phyloP scores from a whole-genome alignment of 2,113 vertebrate genomes.

The Polyodon spathula region DNA sequence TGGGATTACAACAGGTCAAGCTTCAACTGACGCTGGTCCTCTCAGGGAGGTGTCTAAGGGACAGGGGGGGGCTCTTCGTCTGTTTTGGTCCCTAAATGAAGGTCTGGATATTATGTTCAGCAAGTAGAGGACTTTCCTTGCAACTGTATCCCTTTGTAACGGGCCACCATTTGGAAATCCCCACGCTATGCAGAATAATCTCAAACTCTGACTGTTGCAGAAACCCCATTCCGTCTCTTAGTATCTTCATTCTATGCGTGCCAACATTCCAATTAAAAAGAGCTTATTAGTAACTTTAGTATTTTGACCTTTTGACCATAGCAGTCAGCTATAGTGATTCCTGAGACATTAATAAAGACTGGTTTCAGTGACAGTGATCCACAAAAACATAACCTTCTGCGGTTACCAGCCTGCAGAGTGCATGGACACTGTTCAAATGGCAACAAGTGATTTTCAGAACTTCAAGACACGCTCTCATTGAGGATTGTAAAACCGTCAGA shows the following conservation, averaged over 20 bases:
- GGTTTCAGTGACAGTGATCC: too few relatives aligned
- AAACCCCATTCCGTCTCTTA: not conserved
- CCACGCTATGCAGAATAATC: not conserved
- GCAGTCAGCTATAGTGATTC: too few relatives aligned
- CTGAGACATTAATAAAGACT: too few relatives aligned
- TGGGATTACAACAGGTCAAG: not conserved
- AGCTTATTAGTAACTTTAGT: not conserved
- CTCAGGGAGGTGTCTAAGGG: not conserved
- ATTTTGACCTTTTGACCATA: not conserved
- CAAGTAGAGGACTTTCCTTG: constrained; percentile 2
- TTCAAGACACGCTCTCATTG: too few relatives aligned
- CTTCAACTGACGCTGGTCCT: not conserved
- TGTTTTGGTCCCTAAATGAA: not conserved
- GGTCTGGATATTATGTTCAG: not conserved
- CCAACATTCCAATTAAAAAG: not conserved
- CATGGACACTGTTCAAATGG: too few relatives aligned
- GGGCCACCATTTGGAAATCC: not conserved
- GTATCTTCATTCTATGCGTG: not conserved
- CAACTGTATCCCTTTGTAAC: constrained; percentile 2
- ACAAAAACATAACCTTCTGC: too few relatives aligned
- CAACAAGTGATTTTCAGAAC: too few relatives aligned
- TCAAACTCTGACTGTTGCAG: not conserved
- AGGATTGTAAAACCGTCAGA: too few relatives aligned
- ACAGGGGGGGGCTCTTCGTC: not conserved
- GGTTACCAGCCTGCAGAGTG: too few relatives aligned